A percentile compares a stretch with the other conserved stretches of the same genome.
Evolutionary conservation across 1,140 invertebrate species (phyloP).

Genomic region (Bombus terrestris): DNA sequence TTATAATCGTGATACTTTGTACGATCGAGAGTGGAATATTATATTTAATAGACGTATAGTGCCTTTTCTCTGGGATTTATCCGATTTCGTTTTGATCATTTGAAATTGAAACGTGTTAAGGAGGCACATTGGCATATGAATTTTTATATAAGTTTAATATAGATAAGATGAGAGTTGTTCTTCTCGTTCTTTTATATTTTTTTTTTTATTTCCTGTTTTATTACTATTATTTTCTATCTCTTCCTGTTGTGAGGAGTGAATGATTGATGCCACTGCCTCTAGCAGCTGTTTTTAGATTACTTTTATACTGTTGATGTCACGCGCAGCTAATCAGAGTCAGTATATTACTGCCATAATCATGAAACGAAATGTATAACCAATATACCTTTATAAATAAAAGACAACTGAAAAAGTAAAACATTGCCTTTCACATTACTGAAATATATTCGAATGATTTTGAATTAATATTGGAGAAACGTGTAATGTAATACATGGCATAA

Average conservation of each 20-base stretch:
- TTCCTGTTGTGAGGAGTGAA: conserved; percentile 63
- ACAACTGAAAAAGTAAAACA: conserved; percentile 57
- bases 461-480: background rate
- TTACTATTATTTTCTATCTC: conserved; percentile 34
- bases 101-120: conserved; percentile 62
- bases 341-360: conserved; percentile 78
- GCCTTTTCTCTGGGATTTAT: conserved; percentile 74
- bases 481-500: too few species aligned
- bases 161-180: conserved; percentile 45
- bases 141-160: conserved; percentile 55
- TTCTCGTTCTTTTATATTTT: conserved; percentile 47
- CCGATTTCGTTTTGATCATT: conserved; percentile 54
- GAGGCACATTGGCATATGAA: conserved; percentile 70
- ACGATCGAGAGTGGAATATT: conserved; percentile 50
- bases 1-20: conserved; percentile 18
- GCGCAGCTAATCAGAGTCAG: conserved; percentile 75
- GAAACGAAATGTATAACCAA: conserved; percentile 77
- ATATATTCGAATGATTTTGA: background rate
- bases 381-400: conserved; percentile 80
- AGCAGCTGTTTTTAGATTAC: conserved; percentile 72
- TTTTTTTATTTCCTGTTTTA: conserved; percentile 16
- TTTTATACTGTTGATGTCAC: conserved; percentile 78
- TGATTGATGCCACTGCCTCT: conserved; percentile 71
- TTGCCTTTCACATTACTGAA: background rate
- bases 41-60: conserved; percentile 72